phyloP scores from a whole-genome alignment of 2,797 vertebrate species.

The Capromys pilorides region DNA sequence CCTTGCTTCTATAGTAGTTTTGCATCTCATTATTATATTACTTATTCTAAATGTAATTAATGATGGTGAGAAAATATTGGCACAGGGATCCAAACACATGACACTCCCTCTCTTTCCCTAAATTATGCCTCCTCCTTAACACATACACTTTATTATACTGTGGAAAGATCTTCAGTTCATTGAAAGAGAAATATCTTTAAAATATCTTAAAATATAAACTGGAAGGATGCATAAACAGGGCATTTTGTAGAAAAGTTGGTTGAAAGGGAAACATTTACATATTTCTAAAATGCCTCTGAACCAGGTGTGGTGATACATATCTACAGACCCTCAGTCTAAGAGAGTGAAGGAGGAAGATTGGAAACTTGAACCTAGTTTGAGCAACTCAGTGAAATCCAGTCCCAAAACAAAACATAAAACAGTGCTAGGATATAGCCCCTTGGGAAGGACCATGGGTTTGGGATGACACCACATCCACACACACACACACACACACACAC shows the following conservation, averaged over 20 bases:
- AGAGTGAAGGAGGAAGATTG: background rate
- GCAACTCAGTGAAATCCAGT: background rate
- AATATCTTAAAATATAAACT: background rate
- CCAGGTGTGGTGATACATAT: background rate
- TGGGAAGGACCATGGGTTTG: background rate
- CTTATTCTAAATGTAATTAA: slow-evolving; percentile 38
- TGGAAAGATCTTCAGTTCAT: background rate
- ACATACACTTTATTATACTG: background rate
- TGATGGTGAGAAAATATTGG: background rate
- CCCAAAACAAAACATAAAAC: background rate
- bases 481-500: background rate
- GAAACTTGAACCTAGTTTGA: background rate
- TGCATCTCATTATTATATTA: background rate
- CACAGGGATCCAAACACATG: background rate
- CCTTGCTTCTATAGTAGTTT: background rate
- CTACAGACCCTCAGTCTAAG: background rate
- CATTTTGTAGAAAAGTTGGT: background rate
- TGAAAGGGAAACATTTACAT: background rate
- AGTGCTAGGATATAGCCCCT: background rate
- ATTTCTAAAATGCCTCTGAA: background rate
- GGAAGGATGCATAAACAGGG: background rate
- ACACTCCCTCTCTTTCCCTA: background rate
- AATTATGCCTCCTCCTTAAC: background rate
- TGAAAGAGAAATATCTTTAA: background rate
- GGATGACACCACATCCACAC: background rate